Conservation (phyloP, 1,140 invertebrate genomes). For the Halictus rubicundus region DNA sequence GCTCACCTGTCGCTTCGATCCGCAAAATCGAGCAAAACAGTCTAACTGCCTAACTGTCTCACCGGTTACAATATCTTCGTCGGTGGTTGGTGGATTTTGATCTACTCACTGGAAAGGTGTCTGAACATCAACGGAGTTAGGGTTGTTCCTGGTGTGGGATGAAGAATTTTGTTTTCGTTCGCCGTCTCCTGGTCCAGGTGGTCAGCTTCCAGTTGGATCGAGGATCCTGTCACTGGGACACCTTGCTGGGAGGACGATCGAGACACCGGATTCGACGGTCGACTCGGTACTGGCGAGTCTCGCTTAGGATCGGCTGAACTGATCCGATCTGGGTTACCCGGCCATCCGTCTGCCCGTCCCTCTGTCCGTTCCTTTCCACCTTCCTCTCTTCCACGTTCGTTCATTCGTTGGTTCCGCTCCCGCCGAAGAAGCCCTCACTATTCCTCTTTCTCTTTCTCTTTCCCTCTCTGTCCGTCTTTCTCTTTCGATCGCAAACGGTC, state of each 20-base stretch:
- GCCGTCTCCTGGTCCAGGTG: background rate
- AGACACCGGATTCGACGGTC: constrained; percentile 69
- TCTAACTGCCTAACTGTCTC: background rate
- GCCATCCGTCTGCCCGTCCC: constrained; percentile 75
- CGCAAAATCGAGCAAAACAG: background rate
- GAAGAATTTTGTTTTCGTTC: background rate
- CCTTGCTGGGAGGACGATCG: background rate
- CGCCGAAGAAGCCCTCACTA: constrained; percentile 49
- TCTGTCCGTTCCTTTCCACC: constrained; percentile 65
- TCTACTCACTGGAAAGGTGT: constrained; percentile 39
- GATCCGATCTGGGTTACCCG: constrained; percentile 81
- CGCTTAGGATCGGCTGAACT: constrained; percentile 73
- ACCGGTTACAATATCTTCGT: background rate
- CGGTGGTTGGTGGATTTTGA: background rate
- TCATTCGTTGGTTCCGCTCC: constrained; percentile 69
- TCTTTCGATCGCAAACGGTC: background rate
- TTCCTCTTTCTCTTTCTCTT: constrained; percentile 35
- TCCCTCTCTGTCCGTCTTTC: constrained; percentile 2
- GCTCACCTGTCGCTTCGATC: background rate
- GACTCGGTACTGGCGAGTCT: constrained; percentile 73
- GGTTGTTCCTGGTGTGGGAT: too few relatives aligned
- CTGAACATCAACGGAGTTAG: constrained; percentile 40
- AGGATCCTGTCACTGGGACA: background rate
- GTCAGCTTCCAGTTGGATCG: background rate
- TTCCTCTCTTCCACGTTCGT: constrained; percentile 65